These are phyloP conservation scores for Trachurus trachurus DNA, from an alignment of 2,797 vertebrate species.

Conservation along the genomic window DNA sequence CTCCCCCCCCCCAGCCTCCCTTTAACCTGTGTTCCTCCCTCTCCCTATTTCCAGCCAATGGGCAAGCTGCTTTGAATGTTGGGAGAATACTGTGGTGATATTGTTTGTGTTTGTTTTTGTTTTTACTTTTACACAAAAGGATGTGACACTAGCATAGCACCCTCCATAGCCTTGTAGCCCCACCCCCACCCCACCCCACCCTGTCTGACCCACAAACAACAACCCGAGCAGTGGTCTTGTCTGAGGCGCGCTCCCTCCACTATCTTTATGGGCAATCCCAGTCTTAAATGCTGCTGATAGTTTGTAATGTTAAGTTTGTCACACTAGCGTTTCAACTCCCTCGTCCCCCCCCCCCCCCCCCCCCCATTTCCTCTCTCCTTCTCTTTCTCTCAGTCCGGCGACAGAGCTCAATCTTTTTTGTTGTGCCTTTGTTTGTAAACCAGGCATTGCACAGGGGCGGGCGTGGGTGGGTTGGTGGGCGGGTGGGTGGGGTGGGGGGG, in stretches of 20 bases:
- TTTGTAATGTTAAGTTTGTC: constrained; percentile 68
- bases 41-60: constrained; percentile 86
- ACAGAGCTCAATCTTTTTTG: constrained; percentile 73
- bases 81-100: constrained; percentile 85
- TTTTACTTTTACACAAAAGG: constrained; percentile 60
- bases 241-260: constrained; percentile 52
- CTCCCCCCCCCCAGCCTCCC: constrained; percentile 51
- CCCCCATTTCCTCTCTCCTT: constrained; percentile 4
- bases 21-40: constrained; percentile 68
- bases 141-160: constrained; percentile 72
- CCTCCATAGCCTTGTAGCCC: constrained; percentile 75
- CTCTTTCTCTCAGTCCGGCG: constrained; percentile 51
- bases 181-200: neutral
- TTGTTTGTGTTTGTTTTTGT: constrained; percentile 62
- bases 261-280: constrained; percentile 67
- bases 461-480: too few relatives aligned
- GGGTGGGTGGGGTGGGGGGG: constrained; percentile 7
- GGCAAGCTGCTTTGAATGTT: constrained; percentile 94
- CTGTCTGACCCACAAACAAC: constrained; percentile 62
- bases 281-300: constrained; percentile 86
- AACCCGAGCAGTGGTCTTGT: constrained; percentile 61
- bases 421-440: constrained; percentile 76
- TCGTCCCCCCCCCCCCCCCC: constrained; percentile 5
- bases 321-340: constrained; percentile 54
- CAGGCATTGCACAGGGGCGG: constrained; percentile 63